Percentiles rank a stretch among this genome's conserved stretches.
Evolutionary conservation across 1,140 invertebrate species (phyloP).

Genomic region (Platyura marginata): DNA sequence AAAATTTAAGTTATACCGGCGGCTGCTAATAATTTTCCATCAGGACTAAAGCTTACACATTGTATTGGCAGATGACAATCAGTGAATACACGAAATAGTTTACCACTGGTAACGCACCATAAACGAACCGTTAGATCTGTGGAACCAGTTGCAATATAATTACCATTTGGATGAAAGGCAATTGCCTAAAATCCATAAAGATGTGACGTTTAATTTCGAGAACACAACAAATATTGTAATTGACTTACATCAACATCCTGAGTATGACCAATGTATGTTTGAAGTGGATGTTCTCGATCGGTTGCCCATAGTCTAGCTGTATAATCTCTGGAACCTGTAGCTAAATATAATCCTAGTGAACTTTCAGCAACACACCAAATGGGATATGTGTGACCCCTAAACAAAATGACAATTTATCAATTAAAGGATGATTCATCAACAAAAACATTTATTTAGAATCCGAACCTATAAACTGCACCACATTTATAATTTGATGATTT

Average conservation of each 20-base stretch:
- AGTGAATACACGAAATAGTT: conserved; percentile 57
- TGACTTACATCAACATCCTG: conserved; percentile 59
- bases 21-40: conserved; percentile 65
- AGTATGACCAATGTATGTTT: conserved; percentile 67
- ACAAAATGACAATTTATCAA: too few species aligned
- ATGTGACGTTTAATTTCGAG: too few species aligned
- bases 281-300: conserved; percentile 55
- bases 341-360: conserved; percentile 49
- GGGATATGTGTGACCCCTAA: conserved; percentile 64
- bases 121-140: conserved; percentile 55
- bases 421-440: too few species aligned
- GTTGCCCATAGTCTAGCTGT: conserved; percentile 74
- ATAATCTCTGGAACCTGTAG: conserved; percentile 65
- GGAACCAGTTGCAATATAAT: conserved; percentile 62
- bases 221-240: conserved; percentile 3
- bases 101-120: conserved; percentile 41
- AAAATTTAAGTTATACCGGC: conserved; percentile 25
- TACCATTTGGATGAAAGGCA: conserved; percentile 66
- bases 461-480: conserved; percentile 51
- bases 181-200: too few species aligned
- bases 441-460: too few species aligned
- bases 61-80: conserved; percentile 59
- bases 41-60: conserved; percentile 57
- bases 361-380: conserved; percentile 70
- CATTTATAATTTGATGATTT: conserved; percentile 43